Evolutionary conservation across 2,888 invertebrate species (phyloP).

Genomic region (Chrysina gloriosa): DNA sequence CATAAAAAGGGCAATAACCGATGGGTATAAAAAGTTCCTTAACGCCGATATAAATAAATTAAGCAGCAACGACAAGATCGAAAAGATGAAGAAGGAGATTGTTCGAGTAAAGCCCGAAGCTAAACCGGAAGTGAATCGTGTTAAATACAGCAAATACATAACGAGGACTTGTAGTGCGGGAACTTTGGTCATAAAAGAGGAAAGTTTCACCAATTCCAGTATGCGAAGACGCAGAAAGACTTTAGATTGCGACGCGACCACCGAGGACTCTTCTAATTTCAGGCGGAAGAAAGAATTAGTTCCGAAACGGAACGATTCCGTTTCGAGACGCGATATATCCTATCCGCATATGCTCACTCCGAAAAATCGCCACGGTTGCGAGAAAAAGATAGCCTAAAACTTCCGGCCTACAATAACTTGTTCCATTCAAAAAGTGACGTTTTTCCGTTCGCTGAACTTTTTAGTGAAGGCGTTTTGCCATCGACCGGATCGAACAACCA

Average conservation of each 20-base stretch:
- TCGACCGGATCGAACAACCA: constrained; percentile 11
- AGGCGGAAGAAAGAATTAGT: constrained; percentile 19
- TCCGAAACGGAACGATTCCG: constrained; percentile 16
- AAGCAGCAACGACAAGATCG: constrained; percentile 38
- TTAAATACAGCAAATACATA: constrained; percentile 62
- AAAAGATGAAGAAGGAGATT: constrained; percentile 26
- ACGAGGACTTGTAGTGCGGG: constrained; percentile 68
- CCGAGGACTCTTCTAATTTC: constrained; percentile 20
- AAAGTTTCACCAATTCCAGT: constrained; percentile 62
- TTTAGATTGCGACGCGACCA: constrained; percentile 15
- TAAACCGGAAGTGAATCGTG: constrained; percentile 44
- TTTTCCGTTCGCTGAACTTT: constrained; percentile 47
- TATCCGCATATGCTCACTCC: constrained; percentile 27
- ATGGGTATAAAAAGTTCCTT: constrained; percentile 59
- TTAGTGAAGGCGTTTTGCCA: constrained; percentile 1
- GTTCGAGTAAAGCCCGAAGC: constrained; percentile 8
- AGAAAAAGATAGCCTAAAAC: constrained; percentile 20
- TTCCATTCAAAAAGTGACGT: constrained; percentile 52
- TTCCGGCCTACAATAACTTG: constrained; percentile 37
- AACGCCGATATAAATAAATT: constrained; percentile 37
- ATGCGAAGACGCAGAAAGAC: constrained; percentile 56
- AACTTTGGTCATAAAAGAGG: constrained; percentile 67
- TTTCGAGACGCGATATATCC: constrained; percentile 9
- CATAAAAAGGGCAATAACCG: constrained; percentile 56
- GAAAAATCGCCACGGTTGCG: background rate